phyloP scores from a whole-genome alignment of 2,113 vertebrate genomes.

The Sclerurus mexicanus region DNA sequence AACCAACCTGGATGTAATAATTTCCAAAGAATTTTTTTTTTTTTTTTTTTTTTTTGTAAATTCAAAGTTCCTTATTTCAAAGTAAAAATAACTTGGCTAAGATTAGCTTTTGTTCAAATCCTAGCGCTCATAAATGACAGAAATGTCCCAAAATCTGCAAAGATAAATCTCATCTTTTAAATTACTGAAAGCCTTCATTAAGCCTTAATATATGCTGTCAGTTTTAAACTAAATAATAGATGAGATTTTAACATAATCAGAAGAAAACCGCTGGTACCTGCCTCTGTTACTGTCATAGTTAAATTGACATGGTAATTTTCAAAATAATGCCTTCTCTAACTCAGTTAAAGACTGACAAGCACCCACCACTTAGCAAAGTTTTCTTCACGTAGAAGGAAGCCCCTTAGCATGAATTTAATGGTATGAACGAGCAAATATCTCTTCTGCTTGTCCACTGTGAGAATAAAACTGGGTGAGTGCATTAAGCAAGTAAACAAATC shows the following conservation, averaged over 20 bases:
- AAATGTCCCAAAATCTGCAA: slow-evolving; percentile 55
- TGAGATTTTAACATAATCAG: slow-evolving; percentile 89
- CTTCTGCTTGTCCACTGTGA: not conserved
- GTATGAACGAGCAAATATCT: slow-evolving; percentile 6
- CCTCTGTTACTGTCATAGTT: slow-evolving; percentile 78
- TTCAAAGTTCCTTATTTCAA: slow-evolving; percentile 38
- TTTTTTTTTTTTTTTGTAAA: not conserved
- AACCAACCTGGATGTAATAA: not conserved
- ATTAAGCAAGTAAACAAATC: slow-evolving; percentile 10
- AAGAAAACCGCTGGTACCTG: slow-evolving; percentile 86
- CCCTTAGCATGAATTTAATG: not conserved
- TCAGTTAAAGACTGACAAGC: slow-evolving; percentile 66
- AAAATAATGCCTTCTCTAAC: slow-evolving; percentile 71
- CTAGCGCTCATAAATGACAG: slow-evolving; percentile 51
- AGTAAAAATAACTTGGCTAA: slow-evolving; percentile 61
- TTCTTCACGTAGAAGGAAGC: slow-evolving; percentile 32
- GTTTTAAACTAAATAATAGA: slow-evolving; percentile 85
- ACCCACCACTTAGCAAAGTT: slow-evolving; percentile 55
- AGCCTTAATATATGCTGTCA: slow-evolving; percentile 85
- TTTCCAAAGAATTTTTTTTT: not conserved
- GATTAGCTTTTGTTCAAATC: slow-evolving; percentile 72
- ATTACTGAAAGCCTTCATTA: slow-evolving; percentile 85
- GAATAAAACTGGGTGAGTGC: not conserved
- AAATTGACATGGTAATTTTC: slow-evolving; percentile 83
- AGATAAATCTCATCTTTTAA: slow-evolving; percentile 78